phyloP scores from a whole-genome alignment of 2,888 invertebrate species.

The Pegoplata infirma region DNA sequence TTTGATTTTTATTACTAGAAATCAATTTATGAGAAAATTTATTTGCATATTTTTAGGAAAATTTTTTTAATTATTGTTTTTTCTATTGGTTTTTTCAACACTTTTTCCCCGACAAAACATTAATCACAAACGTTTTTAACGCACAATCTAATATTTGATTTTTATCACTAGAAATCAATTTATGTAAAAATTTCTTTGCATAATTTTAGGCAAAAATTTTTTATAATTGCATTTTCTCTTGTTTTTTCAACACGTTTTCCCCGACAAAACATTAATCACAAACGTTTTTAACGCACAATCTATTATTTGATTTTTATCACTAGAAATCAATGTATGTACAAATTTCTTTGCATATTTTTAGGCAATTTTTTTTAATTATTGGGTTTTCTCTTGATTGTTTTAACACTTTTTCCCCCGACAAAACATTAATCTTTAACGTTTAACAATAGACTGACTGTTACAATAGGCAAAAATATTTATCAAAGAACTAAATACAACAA shows the following conservation, averaged over 20 bases:
- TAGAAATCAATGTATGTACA: not conserved
- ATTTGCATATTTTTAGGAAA: no score
- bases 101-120: no score
- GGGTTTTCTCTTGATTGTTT: not conserved
- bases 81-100: not conserved
- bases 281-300: no score
- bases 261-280: no score
- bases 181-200: no score
- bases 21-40: no score
- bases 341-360: not conserved
- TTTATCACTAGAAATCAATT: no score
- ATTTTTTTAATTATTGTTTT: no score
- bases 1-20: no score
- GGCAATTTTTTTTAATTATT: not conserved
- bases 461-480: not conserved
- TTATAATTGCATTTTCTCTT: not conserved
- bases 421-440: constrained; percentile 1
- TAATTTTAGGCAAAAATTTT: no score
- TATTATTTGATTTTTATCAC: not conserved
- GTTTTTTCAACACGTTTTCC: not conserved
- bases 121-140: no score
- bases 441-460: constrained; percentile 10
- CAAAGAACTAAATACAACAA: not conserved
- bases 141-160: no score
- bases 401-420: not conserved